Base-by-base conservation (phyloP, 2,113 vertebrate species). In the Saccopteryx leptura region DNA sequence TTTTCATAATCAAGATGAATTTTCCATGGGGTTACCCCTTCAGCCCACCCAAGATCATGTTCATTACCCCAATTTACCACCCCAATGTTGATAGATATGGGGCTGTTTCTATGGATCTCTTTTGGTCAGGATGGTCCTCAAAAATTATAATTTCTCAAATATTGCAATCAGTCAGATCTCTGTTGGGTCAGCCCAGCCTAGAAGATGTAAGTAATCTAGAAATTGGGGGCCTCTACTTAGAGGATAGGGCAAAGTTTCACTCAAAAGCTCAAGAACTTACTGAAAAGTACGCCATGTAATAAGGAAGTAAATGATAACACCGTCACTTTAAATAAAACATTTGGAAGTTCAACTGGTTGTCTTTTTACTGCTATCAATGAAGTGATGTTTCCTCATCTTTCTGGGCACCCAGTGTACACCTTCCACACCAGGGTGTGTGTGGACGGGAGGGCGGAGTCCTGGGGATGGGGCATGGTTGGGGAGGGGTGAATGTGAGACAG, bases 21-120 rank as follows among this genome's bases (percentile, higher is more conserved):
- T 87, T 96, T 24, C 81, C 88, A 12, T 26, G 5, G 0, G 19
- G 46, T 31, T 91, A 90, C 15, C 95, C 81, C 2, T 93, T 75
- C 60, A 74, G 33, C 9, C 95, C 88, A 61, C 75, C 75, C 1
- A 81, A 80, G 56, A 33, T 90, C 1, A 1, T 31, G 8, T 93
- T 93, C 39, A 80, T 5, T 10, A 75, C 66, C 15, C 4, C 4
- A 58, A 90, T 96, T 68, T 96, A 90, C 74, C 50, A 90, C n/a
- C 60, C 46, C 0, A 93, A 90, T 28, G 75, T 96, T 61, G 86
- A 46, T n/a, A 19, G 14, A 26, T 90, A 86, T 1, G 28, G 93
- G n/a, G 23, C 0, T 1, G 75, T 95, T n/a, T 75, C 21, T 11
- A 24, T 90, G 4, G n/a, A 92, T 11, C 85, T 95, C 23, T 80